Base-by-base conservation (phyloP, 2,113 vertebrate species). In the Eclectus roratus region DNA sequence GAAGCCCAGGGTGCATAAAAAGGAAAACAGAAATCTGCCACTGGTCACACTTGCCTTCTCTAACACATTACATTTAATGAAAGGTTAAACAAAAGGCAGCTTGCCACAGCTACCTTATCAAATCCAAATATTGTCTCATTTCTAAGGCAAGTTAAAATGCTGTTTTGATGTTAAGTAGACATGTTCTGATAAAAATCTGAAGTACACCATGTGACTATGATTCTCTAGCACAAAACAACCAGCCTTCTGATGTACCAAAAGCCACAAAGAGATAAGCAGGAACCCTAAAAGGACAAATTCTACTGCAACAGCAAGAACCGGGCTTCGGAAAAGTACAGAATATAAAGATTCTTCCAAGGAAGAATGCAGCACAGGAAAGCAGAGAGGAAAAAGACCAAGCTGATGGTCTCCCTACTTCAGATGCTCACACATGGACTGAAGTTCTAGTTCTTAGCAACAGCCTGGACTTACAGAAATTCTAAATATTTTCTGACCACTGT, bases 361-460 rank as follows among this genome's bases (percentile, higher is more conserved):
- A 69, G 16, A 20, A 70, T 21, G 55, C 4, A 81, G 64, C n/a
- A 63, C 28, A 74, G 43, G 17, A 41, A 78, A 78, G 65, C 50
- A 10, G n/a, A 74, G 50, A 82, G 50, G 29, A 66, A 78, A 63
- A 28, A 13, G 29, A 80, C 39, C 70, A 56, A 66, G 68, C 72
- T 39, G 53, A 53, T 2, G 24, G 29, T 13, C 13, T 72, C 29
- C 11, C 31, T n/a, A 6, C 13, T 72, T 76, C 15, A 33, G 29
- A 37, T 25, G 21, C 37, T 80, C 37, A 37, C 1, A 0, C 1
- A 4, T 10, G 33, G 21, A 78, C 64, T 50, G 1, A 44, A 64
- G 18, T 37, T 80, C 33, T 37, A 47, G 55, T 8, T 58, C 43
- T 44, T 20, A n/a, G 55, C 2, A 12, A 60, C n/a, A 53, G 35